Conservation (phyloP, 2,888 invertebrate species). For the Nomada flava region DNA sequence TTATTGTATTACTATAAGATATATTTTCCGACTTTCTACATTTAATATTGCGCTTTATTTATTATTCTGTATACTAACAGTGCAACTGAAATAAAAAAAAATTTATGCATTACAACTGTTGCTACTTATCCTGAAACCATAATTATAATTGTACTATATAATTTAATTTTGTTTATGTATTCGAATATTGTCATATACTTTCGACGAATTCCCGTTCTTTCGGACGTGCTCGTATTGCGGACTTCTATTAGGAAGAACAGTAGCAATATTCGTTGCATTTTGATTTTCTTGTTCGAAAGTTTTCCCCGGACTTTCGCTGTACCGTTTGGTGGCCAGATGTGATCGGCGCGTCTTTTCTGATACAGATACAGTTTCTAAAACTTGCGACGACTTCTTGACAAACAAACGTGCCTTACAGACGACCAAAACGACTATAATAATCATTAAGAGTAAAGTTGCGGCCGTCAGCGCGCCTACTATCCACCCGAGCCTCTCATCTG, state of each 20-base stretch:
- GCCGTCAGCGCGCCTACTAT: slow-evolving; percentile 81
- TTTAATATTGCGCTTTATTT: slow-evolving; percentile 31
- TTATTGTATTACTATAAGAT: slow-evolving; percentile 40
- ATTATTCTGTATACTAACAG: background rate
- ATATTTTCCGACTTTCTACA: slow-evolving; percentile 50
- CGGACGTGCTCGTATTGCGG: slow-evolving; percentile 70
- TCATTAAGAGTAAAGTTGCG: slow-evolving; percentile 78
- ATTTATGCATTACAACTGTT: background rate
- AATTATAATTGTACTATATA: background rate
- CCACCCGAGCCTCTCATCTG: slow-evolving; percentile 81
- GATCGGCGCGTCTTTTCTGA: slow-evolving; percentile 47
- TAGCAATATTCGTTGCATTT: slow-evolving; percentile 50
- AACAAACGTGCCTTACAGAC: slow-evolving; percentile 79
- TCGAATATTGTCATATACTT: slow-evolving; percentile 28
- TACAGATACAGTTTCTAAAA: slow-evolving; percentile 75
- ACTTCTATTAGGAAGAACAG: slow-evolving; percentile 74
- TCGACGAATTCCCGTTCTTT: slow-evolving; percentile 66
- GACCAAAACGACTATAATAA: slow-evolving; percentile 79
- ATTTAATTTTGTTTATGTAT: background rate
- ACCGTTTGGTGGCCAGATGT: slow-evolving; percentile 45
- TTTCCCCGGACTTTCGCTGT: slow-evolving; percentile 67
- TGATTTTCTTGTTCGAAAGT: slow-evolving; percentile 55
- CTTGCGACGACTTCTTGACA: slow-evolving; percentile 66
- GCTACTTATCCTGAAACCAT: slow-evolving; percentile 5
- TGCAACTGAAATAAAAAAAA: background rate